phyloP scores from a whole-genome alignment of 2,888 invertebrate genomes.

The Sphecodes monilicornis region DNA sequence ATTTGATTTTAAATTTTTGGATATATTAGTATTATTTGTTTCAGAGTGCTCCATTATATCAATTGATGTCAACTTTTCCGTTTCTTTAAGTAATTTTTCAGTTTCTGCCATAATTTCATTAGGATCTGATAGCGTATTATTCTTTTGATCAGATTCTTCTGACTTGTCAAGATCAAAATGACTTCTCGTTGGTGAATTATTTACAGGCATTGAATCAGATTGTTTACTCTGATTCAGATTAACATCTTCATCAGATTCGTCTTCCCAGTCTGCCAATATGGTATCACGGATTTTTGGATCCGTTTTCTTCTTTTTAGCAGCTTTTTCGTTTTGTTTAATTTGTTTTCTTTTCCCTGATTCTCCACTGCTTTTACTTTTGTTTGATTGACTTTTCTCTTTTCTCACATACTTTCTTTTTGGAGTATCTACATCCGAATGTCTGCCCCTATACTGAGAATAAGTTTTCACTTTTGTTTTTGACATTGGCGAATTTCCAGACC shows the following conservation, averaged over 20 bases:
- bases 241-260: slow-evolving; percentile 86
- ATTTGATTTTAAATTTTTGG: slow-evolving; percentile 46
- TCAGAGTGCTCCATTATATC: slow-evolving; percentile 58
- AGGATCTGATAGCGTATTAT: slow-evolving; percentile 60
- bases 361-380: slow-evolving; percentile 81
- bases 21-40: slow-evolving; percentile 35
- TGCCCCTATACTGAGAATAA: slow-evolving; percentile 70
- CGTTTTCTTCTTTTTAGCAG: slow-evolving; percentile 85
- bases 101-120: slow-evolving; percentile 76
- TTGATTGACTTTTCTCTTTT: slow-evolving; percentile 82
- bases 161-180: slow-evolving; percentile 35
- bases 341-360: slow-evolving; percentile 79
- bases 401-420: slow-evolving; percentile 84
- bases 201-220: slow-evolving; percentile 52
- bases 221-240: slow-evolving; percentile 68
- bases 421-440: slow-evolving; percentile 64
- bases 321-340: slow-evolving; percentile 77
- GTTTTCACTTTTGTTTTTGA: slow-evolving; percentile 73
- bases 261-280: slow-evolving; percentile 92
- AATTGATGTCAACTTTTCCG: slow-evolving; percentile 75
- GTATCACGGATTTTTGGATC: slow-evolving; percentile 89
- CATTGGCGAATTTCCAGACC: slow-evolving; percentile 83
- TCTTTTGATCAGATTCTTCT: slow-evolving; percentile 52
- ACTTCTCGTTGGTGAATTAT: slow-evolving; percentile 34
- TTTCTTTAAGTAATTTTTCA: slow-evolving; percentile 79